These are phyloP conservation scores for Pseudorhiza aurosa DNA, from an alignment of 30 jellyfish, hydroid and myxozoan genomes.

Conservation along the genomic window DNA sequence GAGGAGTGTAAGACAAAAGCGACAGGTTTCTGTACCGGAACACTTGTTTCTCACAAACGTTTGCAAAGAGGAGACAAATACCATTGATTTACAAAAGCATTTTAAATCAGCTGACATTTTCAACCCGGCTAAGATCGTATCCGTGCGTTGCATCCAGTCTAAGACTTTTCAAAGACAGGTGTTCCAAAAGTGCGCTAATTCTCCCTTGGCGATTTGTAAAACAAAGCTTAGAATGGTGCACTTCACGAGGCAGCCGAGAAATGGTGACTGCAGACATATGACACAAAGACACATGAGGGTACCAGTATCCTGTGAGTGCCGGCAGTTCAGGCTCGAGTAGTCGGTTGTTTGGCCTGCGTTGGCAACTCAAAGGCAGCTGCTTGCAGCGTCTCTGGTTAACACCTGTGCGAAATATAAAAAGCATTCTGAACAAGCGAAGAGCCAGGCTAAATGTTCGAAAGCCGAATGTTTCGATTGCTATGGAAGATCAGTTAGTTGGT, in stretches of 20 bases:
- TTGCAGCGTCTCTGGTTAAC: no score
- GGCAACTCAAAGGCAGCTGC: background rate
- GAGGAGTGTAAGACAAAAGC: background rate
- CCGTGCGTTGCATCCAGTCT: conserved; percentile 22
- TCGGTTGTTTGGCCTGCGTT: background rate
- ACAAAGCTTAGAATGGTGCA: conserved; percentile 31
- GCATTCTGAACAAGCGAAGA: no score
- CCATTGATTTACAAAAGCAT: conserved; percentile 33
- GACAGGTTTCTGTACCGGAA: background rate
- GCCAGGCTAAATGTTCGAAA: no score
- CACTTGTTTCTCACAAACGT: conserved; percentile 16
- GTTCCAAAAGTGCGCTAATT: conserved; percentile 10
- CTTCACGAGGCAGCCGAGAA: conserved; percentile 47
- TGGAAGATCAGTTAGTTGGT: no score
- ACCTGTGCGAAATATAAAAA: no score
- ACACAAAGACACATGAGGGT: conserved; percentile 17
- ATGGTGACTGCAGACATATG: conserved; percentile 39
- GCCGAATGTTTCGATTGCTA: no score
- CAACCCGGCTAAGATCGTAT: conserved; percentile 28
- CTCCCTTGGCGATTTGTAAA: conserved; percentile 7
- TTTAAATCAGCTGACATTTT: conserved; percentile 41
- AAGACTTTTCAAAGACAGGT: background rate
- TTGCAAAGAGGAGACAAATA: conserved; percentile 34
- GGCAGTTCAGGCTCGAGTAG: conserved; percentile 1
- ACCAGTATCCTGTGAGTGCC: conserved; percentile 56